Evolutionary conservation across 2,888 invertebrate genomes (phyloP).

Genomic region (Caenorhabditis japonica): DNA sequence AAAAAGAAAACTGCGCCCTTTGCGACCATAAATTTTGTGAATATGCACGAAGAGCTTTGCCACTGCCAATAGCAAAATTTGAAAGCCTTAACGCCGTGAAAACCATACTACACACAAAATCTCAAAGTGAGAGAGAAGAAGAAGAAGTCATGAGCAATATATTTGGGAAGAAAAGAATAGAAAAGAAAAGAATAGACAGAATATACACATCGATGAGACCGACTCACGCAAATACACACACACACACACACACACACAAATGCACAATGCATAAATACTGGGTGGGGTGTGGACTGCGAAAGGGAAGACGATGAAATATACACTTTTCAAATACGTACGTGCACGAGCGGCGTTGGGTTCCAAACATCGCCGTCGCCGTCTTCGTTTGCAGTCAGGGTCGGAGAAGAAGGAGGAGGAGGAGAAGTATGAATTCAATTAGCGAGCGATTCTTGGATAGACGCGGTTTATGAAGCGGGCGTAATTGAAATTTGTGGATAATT

Average conservation of each 20-base stretch:
- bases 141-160: not conserved
- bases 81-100: too few species aligned
- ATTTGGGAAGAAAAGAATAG: not conserved
- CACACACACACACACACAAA: constrained; percentile 26
- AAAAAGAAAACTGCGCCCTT: too few species aligned
- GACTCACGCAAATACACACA: constrained; percentile 35
- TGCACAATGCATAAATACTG: constrained; percentile 47
- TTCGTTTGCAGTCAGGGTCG: constrained; percentile 10
- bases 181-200: constrained; percentile 1
- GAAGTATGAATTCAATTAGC: constrained; percentile 26
- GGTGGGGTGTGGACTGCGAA: constrained; percentile 17
- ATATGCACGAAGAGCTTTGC: too few species aligned
- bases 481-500: not conserved
- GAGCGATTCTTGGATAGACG: constrained; percentile 8
- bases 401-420: too few species aligned
- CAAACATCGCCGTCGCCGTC: constrained; percentile 20
- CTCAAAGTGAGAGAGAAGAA: too few species aligned
- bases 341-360: constrained; percentile 16
- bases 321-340: constrained; percentile 42
- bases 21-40: too few species aligned
- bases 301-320: constrained; percentile 35
- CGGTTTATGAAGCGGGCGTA: not conserved
- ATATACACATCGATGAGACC: constrained; percentile 25
- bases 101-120: too few species aligned
- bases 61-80: too few species aligned